Base-by-base conservation (phyloP, 1,140 invertebrate genomes). In the Heliothis subflexa region DNA sequence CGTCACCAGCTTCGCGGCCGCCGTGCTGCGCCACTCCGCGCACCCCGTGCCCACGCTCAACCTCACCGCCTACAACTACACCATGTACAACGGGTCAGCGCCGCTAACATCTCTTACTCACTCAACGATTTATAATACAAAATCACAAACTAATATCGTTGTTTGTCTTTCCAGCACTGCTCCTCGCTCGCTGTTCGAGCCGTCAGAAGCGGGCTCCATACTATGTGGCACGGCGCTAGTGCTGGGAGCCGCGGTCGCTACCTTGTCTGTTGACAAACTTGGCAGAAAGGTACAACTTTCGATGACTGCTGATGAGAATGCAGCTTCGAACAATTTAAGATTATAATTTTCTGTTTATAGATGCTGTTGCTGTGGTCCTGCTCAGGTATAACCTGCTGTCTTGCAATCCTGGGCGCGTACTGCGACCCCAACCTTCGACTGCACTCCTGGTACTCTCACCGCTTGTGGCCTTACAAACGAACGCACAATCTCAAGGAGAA, bases 201-300 rank as follows among this genome's bases (percentile, higher is more conserved):
- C 86, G 14, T 92, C 89, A 7, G 91, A 91, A 81, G 88, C 91
- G 10, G 93, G 91, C 11, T 90, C 91, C 0, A 85, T 94, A 80
- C 70, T 94, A 14, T 94, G 93, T n/a, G 91, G 93, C 0, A 86
- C 85, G 3, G 91, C 92, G 1, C 59, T 94, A 9, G 92, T 94
- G 0, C 70, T 94, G 0, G 91, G 92, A 14, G 92, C 92, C 7
- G 91, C 91, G 0, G 88, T 92, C 0, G 92, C 92, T 0, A 91
- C 87, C 0, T 74, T 90, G 10, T 92, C 91, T 2, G 90, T 94
- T 0, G 92, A 94, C 57, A 92, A 89, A 80, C 83, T 93, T 73
- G 93, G 93, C 9, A 85, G 93, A 84, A 94, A 94, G 86, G 92
- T 93, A 82, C 33, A 3, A 28, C 9, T 47, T 66, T 11, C 13